Conservation (phyloP, 2,888 invertebrate species). For the Scaptomyza reducta region DNA sequence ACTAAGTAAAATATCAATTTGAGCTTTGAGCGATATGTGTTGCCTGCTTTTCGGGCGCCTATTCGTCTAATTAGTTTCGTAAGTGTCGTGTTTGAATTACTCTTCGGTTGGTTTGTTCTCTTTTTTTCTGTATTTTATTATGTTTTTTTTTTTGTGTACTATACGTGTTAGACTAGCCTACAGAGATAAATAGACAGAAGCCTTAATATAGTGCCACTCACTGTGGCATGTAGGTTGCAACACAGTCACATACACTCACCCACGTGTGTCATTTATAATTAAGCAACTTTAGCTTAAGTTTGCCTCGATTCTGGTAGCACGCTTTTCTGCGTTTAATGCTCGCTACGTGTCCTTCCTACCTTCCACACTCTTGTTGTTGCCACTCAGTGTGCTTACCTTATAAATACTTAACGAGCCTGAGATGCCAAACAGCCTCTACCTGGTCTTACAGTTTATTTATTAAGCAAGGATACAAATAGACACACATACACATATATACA, state of each 20-base stretch:
- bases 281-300: conserved; percentile 71
- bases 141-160: conserved; percentile 27
- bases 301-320: conserved; percentile 62
- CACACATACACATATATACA: conserved; percentile 20
- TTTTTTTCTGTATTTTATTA: conserved; percentile 33
- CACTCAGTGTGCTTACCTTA: conserved; percentile 63
- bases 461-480: conserved; percentile 66
- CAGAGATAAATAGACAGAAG: conserved; percentile 65
- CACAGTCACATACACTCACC: conserved; percentile 12
- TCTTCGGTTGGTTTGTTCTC: conserved; percentile 21
- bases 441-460: conserved; percentile 74
- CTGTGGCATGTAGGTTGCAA: conserved; percentile 38
- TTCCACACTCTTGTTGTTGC: conserved; percentile 26
- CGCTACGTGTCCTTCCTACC: conserved; percentile 49
- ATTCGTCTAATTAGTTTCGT: conserved; percentile 79
- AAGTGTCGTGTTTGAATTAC: conserved; percentile 65
- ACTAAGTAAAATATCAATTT: conserved; percentile 77
- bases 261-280: conserved; percentile 81
- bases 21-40: conserved; percentile 43
- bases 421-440: conserved; percentile 43
- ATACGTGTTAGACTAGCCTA: conserved; percentile 57
- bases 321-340: conserved; percentile 72
- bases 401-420: conserved; percentile 75
- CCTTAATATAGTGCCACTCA: conserved; percentile 10
- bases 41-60: conserved; percentile 67